These are phyloP conservation scores for Sarcophaga bullata DNA, from an alignment of 1,140 invertebrate genomes.

Conservation along the genomic window DNA sequence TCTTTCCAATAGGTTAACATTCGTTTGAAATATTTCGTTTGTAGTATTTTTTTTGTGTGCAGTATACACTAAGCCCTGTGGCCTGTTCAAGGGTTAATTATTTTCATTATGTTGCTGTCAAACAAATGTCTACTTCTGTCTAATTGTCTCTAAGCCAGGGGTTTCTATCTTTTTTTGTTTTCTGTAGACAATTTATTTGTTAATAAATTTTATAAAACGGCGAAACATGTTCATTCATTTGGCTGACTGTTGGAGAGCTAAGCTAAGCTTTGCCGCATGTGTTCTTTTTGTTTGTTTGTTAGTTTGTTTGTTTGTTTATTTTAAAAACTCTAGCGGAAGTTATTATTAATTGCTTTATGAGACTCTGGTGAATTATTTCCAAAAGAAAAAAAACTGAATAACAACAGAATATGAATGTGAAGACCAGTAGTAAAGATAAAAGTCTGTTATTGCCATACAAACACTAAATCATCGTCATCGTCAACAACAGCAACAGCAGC, in stretches of 20 bases:
- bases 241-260: no score
- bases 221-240: neutral
- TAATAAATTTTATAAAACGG: neutral
- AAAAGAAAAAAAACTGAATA: neutral
- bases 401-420: neutral
- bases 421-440: neutral
- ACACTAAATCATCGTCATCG: neutral
- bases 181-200: neutral
- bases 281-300: neutral
- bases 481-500: neutral
- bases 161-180: neutral
- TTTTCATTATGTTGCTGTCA: neutral
- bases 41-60: no score
- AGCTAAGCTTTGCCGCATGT: no score
- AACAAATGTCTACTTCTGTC: neutral
- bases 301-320: neutral
- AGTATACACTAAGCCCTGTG: neutral
- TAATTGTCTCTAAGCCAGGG: constrained; percentile 9
- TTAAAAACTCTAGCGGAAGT: neutral
- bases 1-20: no score
- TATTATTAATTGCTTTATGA: constrained; percentile 1
- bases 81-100: neutral
- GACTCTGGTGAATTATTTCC: neutral
- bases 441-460: neutral
- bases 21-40: no score